Percentiles rank a stretch among this genome's conserved stretches.
Conservation (phyloP, 2,113 vertebrate species). For the Lepidiolamprologus cunningtoni region DNA sequence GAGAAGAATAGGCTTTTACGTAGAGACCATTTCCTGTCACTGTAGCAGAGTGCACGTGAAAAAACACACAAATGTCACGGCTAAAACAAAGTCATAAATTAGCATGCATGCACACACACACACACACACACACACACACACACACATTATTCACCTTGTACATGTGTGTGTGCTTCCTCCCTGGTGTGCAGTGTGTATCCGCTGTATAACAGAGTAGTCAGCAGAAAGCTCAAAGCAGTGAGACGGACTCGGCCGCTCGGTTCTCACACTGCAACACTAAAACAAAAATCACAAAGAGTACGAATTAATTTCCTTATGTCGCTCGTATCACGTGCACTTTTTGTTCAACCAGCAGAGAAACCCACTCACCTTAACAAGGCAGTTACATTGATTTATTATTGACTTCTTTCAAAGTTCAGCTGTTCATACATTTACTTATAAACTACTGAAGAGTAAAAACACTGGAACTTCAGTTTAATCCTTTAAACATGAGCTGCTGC, state of each 20-base stretch:
- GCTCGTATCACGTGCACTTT: neutral
- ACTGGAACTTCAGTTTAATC: neutral
- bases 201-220: conserved; percentile 46
- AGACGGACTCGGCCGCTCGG: neutral
- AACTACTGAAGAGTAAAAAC: neutral
- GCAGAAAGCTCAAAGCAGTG: conserved; percentile 24
- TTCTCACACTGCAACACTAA: conserved; percentile 24
- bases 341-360: neutral
- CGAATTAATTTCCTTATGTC: neutral
- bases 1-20: conserved; percentile 69
- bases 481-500: neutral
- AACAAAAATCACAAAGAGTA: neutral
- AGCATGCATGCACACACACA: neutral
- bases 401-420: neutral
- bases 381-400: neutral
- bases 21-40: conserved; percentile 56
- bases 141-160: conserved; percentile 13
- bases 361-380: neutral
- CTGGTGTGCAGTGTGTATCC: conserved; percentile 28
- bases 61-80: conserved; percentile 17
- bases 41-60: conserved; percentile 2
- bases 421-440: neutral
- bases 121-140: conserved; percentile 32
- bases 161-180: conserved; percentile 28
- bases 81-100: conserved; percentile 31